phyloP scores from a whole-genome alignment of 2,113 vertebrate species.

The Butorides virescens region DNA sequence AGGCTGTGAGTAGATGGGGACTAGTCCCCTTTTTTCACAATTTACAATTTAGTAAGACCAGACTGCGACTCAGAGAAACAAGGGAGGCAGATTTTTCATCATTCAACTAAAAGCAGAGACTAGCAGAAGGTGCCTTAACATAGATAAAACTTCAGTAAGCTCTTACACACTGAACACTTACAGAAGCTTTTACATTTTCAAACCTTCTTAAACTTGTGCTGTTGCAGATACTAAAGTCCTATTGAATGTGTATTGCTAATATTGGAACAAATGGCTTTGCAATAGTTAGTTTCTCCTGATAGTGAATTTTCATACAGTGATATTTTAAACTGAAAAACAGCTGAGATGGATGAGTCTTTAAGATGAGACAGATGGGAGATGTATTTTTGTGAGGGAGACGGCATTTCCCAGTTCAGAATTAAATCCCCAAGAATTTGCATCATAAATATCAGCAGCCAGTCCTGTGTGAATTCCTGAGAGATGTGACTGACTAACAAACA shows the following conservation, averaged over 20 bases:
- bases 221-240: neutral
- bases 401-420: neutral
- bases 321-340: neutral
- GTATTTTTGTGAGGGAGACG: neutral
- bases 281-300: neutral
- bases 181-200: neutral
- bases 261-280: neutral
- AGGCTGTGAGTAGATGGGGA: constrained; percentile 74
- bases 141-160: neutral
- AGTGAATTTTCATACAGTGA: neutral
- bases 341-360: neutral
- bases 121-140: neutral
- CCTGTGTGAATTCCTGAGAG: neutral
- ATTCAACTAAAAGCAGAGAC: neutral
- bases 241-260: neutral
- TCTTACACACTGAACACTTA: neutral
- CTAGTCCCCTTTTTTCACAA: neutral
- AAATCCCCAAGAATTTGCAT: neutral
- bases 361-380: neutral
- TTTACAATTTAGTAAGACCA: neutral
- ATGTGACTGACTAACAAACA: neutral
- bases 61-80: neutral
- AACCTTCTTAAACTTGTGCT: neutral
- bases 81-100: neutral
- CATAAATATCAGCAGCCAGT: neutral